Evolutionary conservation across 2,113 vertebrate species (phyloP), one percentile per base, ranked within the genome.

Genomic region (Aramus guarauna): DNA sequence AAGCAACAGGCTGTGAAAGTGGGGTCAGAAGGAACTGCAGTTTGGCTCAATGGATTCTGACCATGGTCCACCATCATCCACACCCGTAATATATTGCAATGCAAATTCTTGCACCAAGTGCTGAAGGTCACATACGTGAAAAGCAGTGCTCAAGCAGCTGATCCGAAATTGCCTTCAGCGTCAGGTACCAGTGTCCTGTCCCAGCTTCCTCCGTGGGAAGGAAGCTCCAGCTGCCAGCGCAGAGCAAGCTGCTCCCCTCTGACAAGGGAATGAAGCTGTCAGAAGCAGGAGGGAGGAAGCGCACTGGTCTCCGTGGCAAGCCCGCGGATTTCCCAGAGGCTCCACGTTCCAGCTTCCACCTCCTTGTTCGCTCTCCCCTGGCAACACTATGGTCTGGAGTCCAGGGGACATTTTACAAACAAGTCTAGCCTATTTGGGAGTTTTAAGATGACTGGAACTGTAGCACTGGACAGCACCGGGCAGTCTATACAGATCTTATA

Each of bases 81-180:
- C 27, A 64, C 30, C 18, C 2, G 0, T 12, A 55, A 81, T 4
- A 34, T 1, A 41, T 7, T 11, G 5, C 14, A 63, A 75, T 1
- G 2, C 22, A 50, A 62, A 11, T 27, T 76, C 59, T 80, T 2
- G 0, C 29, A 39, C 11, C 22, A 45, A 8, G 30, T 9, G 12
- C 39, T 74, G 77, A 81, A 75, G 47, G 18, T 85, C 47, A 75
- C 30, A 16, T 13, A 24, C 1, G 3, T 4, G 24, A 62, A 87
- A 7, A 74, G 21, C 37, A 34, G 26, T 11, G 27, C 39, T 64
- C 0, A 0, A 76, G 17, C 30, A 62, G 78, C 68, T 74, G 45
- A 71, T 47, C 19, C 55, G 56, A 87, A 86, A 52, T 14, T 21
- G 50, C 45, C 43, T 63, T n/a, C 47, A 59, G 32, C 5, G 16